Evolutionary conservation across 2,888 invertebrate species (phyloP).

Genomic region (Oscheius sp.): DNA sequence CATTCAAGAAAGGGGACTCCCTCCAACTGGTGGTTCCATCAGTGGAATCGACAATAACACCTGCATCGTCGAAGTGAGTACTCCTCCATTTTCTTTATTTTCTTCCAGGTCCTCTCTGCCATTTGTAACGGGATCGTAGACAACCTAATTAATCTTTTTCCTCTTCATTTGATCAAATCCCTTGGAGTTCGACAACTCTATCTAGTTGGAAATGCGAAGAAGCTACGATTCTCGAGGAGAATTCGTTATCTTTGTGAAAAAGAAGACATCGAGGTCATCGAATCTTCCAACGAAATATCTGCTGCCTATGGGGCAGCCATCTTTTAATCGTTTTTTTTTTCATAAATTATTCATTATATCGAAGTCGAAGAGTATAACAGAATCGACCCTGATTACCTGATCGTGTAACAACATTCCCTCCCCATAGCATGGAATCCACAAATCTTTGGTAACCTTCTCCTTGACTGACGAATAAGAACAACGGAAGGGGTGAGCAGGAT

Average conservation of each 20-base stretch:
- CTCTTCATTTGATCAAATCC: not conserved
- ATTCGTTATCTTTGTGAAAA: slow-evolving; percentile 15
- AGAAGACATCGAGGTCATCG: not conserved
- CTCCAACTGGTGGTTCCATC: not conserved
- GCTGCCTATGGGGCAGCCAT: slow-evolving; percentile 26
- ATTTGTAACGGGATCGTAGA: slow-evolving; percentile 36
- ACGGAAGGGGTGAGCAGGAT: too few species aligned
- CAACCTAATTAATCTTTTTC: slow-evolving; percentile 38
- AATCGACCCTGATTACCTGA: too few species aligned
- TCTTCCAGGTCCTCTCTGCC: slow-evolving; percentile 32
- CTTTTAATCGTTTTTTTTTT: slow-evolving; percentile 4
- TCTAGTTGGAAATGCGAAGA: slow-evolving; percentile 35
- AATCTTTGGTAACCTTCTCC: too few species aligned
- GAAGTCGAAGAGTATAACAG: not conserved
- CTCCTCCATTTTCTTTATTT: not conserved
- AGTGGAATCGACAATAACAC: slow-evolving; percentile 5
- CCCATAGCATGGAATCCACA: too few species aligned
- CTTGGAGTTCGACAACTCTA: slow-evolving; percentile 27
- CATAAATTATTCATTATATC: not conserved
- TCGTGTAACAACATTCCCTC: too few species aligned
- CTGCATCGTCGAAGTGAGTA: not conserved
- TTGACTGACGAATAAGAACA: too few species aligned
- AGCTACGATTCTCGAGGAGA: slow-evolving; percentile 30
- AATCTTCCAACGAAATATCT: slow-evolving; percentile 9
- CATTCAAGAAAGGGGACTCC: slow-evolving; percentile 15